Percentiles rank a stretch among this genome's conserved stretches.
phyloP scores from a whole-genome alignment of 92 coral and sea anemone species.

The Zoanthus solanderi region DNA sequence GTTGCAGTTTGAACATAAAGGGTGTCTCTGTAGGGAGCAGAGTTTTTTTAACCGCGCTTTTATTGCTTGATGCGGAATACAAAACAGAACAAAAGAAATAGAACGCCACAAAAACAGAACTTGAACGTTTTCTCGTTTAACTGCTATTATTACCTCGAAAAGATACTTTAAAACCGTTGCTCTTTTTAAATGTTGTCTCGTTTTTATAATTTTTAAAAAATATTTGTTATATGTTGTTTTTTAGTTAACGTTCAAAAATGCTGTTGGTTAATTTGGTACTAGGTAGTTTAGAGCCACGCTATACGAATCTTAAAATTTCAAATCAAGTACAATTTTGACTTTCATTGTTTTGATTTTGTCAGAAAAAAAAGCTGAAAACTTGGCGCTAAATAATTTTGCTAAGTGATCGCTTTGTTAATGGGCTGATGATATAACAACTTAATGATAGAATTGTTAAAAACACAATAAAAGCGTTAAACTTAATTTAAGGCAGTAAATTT shows the following conservation, averaged over 20 bases:
- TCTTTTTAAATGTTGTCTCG: too few relatives aligned
- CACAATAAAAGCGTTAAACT: constrained; percentile 11
- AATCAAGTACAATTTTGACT: neutral
- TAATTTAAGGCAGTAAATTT: neutral
- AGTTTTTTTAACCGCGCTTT: neutral
- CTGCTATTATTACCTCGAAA: too few relatives aligned
- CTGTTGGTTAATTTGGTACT: too few relatives aligned
- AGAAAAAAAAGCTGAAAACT: neutral
- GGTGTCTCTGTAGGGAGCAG: neutral
- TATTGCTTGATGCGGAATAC: neutral
- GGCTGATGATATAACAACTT: constrained; percentile 1
- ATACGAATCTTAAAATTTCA: too few relatives aligned
- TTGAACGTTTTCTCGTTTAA: too few relatives aligned
- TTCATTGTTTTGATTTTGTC: constrained; percentile 20
- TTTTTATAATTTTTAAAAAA: too few relatives aligned
- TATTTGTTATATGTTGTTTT: too few relatives aligned
- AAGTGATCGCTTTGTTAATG: constrained; percentile 1
- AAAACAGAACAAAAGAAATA: too few relatives aligned
- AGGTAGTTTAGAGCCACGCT: too few relatives aligned
- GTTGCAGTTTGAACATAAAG: neutral
- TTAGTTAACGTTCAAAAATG: too few relatives aligned
- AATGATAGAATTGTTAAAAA: constrained; percentile 8
- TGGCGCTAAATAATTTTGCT: neutral
- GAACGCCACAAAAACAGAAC: too few relatives aligned
- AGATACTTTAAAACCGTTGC: too few relatives aligned